These are phyloP conservation scores for Xenopus petersii DNA, from an alignment of 2,797 vertebrate genomes.

Conservation along the genomic window DNA sequence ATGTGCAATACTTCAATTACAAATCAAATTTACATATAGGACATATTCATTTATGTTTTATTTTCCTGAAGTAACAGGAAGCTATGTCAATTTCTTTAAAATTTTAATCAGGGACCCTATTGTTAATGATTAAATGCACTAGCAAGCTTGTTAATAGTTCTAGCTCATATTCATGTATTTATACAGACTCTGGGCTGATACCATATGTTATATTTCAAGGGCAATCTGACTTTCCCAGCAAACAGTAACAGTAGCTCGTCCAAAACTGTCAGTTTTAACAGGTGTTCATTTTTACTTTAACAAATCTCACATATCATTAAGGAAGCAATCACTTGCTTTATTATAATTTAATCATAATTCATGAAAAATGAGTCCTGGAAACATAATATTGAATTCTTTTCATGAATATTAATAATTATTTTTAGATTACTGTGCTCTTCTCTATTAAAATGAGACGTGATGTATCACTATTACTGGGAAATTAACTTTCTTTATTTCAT, in stretches of 20 bases:
- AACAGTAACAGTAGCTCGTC: slow-evolving; percentile 52
- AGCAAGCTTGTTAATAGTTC: slow-evolving; percentile 28
- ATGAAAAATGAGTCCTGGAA: no score
- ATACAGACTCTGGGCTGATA: slow-evolving; percentile 50
- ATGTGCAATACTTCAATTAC: not conserved
- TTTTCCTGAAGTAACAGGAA: not conserved
- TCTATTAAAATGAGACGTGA: not conserved
- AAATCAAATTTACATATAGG: not conserved
- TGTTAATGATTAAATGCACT: slow-evolving; percentile 62
- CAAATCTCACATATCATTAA: not conserved
- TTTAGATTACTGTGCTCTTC: no score
- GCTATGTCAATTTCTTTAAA: slow-evolving; percentile 56
- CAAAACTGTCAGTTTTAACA: slow-evolving; percentile 1
- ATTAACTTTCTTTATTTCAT: not conserved
- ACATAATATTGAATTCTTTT: no score
- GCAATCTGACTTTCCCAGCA: slow-evolving; percentile 53
- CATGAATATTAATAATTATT: no score
- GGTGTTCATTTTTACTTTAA: not conserved
- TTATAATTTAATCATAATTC: no score
- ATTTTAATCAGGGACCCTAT: slow-evolving; percentile 66
- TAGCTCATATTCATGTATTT: slow-evolving; percentile 39
- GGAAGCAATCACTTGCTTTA: not conserved
- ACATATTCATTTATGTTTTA: not conserved
- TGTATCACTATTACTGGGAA: not conserved
- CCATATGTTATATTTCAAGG: slow-evolving; percentile 60